Base-by-base conservation (phyloP, 64 coral and sea anemone species). In the Astreopora myriophthalma region DNA sequence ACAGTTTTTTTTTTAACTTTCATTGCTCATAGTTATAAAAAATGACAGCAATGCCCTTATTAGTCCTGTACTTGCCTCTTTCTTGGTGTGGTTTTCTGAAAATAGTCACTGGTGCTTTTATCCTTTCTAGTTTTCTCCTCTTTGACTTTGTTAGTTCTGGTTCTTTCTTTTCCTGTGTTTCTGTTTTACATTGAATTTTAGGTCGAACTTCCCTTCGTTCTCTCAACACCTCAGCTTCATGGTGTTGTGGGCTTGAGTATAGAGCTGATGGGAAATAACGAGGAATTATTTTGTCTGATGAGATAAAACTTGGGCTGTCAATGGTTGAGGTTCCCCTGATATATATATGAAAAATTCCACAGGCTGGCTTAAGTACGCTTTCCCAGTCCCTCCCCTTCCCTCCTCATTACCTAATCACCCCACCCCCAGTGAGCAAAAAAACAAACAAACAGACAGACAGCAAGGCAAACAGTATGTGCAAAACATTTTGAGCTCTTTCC, bases 41-140 rank as follows among this genome's bases (percentile, higher is more conserved):
- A 27, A 67, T 82, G 20, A 70, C 4, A 19, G 4, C 8, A 65
- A 31, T 33, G 57, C 13, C 14, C 3, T 20, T 49, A 27, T 32
- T 48, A 64, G n/a, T 63, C 10, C 34, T 10, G 19, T 22, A 52
- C 57, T 37, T 84, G 64, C 87, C 70, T 75, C 63, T 42, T 48
- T 13, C 40, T 58, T 42, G 17, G 36, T 85, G 76, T 30, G 57
- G 36, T 40, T 86, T 90, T 46, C 80, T 90, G 26, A 94, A 61
- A 20, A 79, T 35, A 24, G 82, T 82, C 7, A 94, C 88, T 19
- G 93, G 93, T 8, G 80, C 87, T 76, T 94, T 94, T 23, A 94
- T 86, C 28, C 80, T 85, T 73, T 94, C 93, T 25, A 94, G 88
- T 73, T 90, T 94, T 78, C 87, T 90, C 33, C 72, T 85, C 42